These are phyloP conservation scores for Nomia melanderi DNA, from an alignment of 1,140 invertebrate species.

Conservation along the genomic window DNA sequence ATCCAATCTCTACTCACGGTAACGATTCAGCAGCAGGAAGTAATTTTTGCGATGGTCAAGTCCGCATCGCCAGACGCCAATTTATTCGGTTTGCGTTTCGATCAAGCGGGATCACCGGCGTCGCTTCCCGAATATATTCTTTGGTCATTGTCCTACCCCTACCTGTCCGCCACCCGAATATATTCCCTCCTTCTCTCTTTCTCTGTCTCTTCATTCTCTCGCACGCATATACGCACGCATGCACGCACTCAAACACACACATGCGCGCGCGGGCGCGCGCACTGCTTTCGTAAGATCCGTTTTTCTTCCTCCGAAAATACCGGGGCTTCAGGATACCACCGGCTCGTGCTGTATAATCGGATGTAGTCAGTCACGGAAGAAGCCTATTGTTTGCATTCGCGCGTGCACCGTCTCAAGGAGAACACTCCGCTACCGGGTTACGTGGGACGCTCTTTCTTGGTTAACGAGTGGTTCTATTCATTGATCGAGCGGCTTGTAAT, in stretches of 20 bases:
- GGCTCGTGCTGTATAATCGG: conserved; percentile 33
- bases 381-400: conserved; percentile 34
- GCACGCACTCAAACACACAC: no score
- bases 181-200: conserved; percentile 1
- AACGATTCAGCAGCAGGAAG: conserved; percentile 29
- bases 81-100: conserved; percentile 49
- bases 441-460: background rate
- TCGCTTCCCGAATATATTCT: conserved; percentile 53
- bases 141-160: conserved; percentile 54
- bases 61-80: conserved; percentile 29
- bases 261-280: no score
- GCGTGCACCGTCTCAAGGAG: background rate
- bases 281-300: conserved; percentile 33
- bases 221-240: no score
- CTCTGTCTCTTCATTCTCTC: background rate
- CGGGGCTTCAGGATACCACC: conserved; percentile 19
- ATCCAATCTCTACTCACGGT: background rate
- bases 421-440: conserved; percentile 3
- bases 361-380: conserved; percentile 28
- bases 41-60: conserved; percentile 58
- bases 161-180: conserved; percentile 17
- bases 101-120: conserved; percentile 34
- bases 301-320: conserved; percentile 43
- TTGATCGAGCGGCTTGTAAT: background rate
- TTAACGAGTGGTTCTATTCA: conserved; percentile 6